Evolutionary conservation across 2,888 invertebrate genomes (phyloP).

Genomic region (Tiliacea citrago): DNA sequence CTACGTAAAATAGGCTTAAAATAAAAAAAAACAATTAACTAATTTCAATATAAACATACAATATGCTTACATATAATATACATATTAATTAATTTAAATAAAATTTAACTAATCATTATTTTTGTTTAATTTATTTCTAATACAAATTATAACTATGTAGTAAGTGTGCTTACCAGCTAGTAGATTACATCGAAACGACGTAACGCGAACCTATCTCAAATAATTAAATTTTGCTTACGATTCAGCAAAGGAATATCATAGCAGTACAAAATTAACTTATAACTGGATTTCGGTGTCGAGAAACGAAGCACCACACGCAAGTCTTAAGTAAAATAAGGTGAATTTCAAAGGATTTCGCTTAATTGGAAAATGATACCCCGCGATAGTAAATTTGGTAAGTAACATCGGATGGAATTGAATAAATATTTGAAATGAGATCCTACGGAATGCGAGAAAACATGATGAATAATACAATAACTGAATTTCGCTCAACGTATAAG

Average conservation of each 20-base stretch:
- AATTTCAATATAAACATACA: no score
- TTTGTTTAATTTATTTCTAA: not conserved
- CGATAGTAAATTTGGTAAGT: slow-evolving; percentile 31
- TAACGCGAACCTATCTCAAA: not conserved
- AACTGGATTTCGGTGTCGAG: slow-evolving; percentile 15
- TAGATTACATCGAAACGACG: not conserved
- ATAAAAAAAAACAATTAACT: no score
- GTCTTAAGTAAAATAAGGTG: slow-evolving; percentile 42
- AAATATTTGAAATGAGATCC: slow-evolving; percentile 31
- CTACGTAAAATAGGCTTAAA: no score
- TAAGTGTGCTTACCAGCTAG: not conserved
- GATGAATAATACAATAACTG: slow-evolving; percentile 3
- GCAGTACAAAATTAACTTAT: slow-evolving; percentile 12
- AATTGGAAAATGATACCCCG: slow-evolving; percentile 51
- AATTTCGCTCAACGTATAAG: not conserved
- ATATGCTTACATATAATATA: no score
- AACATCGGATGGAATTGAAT: slow-evolving; percentile 26
- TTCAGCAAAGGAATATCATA: slow-evolving; percentile 10
- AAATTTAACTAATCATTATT: no score
- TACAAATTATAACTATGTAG: not conserved
- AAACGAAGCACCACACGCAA: slow-evolving; percentile 31
- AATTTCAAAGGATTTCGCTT: slow-evolving; percentile 50
- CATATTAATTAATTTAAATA: no score
- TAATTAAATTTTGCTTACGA: slow-evolving; percentile 28
- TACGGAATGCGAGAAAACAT: not conserved